Evolutionary conservation across 2,888 invertebrate species (phyloP), one percentile per base, ranked within the genome.

Genomic region (Drosophila ustulata): DNA sequence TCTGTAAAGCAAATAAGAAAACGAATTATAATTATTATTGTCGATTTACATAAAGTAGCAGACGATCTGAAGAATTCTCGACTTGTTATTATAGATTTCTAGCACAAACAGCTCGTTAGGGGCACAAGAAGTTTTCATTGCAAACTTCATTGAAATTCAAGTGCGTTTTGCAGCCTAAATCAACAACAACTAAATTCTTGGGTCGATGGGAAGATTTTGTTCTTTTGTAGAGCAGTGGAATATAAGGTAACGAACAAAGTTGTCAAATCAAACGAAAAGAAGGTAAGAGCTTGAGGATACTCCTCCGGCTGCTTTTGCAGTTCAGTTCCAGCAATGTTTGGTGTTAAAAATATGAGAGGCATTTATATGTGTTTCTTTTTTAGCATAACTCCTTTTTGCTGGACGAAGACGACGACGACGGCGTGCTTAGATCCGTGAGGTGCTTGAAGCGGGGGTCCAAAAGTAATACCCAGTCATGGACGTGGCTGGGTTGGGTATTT

Each of bases 201-300:
- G 26, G 59, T 26, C 13, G 66, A 70, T 41, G 39, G 39, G 62
- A 66, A 71, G 71, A 86, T 83, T 53, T 67, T 52, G 11, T 34
- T 34, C 1, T 50, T 32, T 34, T 37, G 1, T 11, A 37, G 37
- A 37, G 37, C n/a, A 37, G n/a, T 11, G n/a, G 34, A 9, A 34
- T n/a, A 34, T 11, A 34, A 74, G 74, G 68, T 62, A 68, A 61
- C 49, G 80, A 88, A 83, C 86, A 83, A 80, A 85, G 86, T 88
- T 88, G 88, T 83, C 88, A 88, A 88, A 85, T 82, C 80, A 85
- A 83, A 88, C 77, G 79, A 74, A 71, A 70, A 46, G 61, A 75
- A 72, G 62, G 34, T 45, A 25, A 46, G 50, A 55, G 51, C 28
- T 47, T 47, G 26, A 49, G 61, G 59, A 68, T 62, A 8, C 9